Evolutionary conservation across 2,113 vertebrate genomes (phyloP), one percentile per base, ranked within the genome.

Genomic region (Calypte anna): DNA sequence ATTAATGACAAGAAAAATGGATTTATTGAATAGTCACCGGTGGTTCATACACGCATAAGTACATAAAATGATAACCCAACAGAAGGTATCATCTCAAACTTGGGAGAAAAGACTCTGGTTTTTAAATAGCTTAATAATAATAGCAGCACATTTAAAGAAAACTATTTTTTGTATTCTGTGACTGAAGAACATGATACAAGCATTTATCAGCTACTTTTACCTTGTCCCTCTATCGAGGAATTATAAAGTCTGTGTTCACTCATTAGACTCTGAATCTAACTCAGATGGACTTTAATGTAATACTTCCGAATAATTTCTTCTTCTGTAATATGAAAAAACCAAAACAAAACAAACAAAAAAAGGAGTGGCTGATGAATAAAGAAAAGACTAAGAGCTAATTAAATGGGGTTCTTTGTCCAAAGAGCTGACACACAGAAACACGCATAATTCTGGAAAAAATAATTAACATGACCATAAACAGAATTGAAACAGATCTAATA

Each of bases 21-120:
- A 97, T 95, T 96, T 97, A 95, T 95, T 94, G 91, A 95, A 90
- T 91, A 94, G 94, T 88, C 86, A 97, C 82, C 90, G 88, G 69
- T 68, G 88, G 85, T 94, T 96, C 82, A 88, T 91, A 91, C 90
- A 95, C 82, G 75, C 53, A 89, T 68, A 95, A 94, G 84, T 82
- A 78, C 40, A 88, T 58, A 75, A 91, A 96, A 88, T 86, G 58
- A 94, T 86, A 93, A 92, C 24, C 58, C 40, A 93, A 68, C 36
- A 86, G 48, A 90, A 74, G 7, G 78, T 74, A 88, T 40, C 48
- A 83, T 63, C 57, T 88, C 82, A 86, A 86, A 12, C 76, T 64
- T 88, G 19, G 44, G n/a, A 75, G 40, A 91, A 90, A 51, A 72
- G 19, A 91, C 63, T 82, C 40, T 88, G 25, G 0, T 64, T 94